These are phyloP conservation scores for Lytechinus variegatus DNA, from an alignment of 35 echinoderm and acorn worm genomes.

Conservation along the genomic window DNA sequence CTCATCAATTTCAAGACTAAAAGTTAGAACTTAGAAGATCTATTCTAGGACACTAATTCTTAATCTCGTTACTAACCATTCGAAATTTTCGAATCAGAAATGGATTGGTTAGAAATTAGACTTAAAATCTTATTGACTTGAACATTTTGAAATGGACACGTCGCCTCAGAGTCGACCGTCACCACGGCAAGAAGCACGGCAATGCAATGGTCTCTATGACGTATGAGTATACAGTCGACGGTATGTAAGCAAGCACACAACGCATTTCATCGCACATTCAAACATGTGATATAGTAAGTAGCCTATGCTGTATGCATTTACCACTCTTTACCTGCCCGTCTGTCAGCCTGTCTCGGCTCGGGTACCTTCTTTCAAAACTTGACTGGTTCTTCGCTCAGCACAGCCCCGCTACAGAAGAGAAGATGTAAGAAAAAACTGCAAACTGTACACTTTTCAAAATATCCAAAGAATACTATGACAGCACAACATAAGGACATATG, in stretches of 20 bases:
- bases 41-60: no score
- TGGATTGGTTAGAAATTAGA: no score
- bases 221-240: no score
- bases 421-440: background rate
- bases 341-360: background rate
- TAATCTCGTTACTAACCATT: no score
- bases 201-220: background rate
- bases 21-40: no score
- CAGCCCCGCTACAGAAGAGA: background rate
- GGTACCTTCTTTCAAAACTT: background rate
- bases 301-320: background rate
- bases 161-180: background rate
- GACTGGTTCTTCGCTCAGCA: background rate
- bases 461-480: background rate
- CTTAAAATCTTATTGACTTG: no score
- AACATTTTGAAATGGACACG: background rate
- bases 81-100: no score
- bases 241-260: background rate
- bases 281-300: background rate
- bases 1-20: no score
- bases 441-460: constrained; percentile 3
- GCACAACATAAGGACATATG: constrained; percentile 22
- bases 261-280: background rate
- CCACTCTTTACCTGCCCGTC: background rate
- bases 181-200: background rate